phyloP scores from a whole-genome alignment of 2,113 vertebrate genomes.

The Neofelis nebulosa region DNA sequence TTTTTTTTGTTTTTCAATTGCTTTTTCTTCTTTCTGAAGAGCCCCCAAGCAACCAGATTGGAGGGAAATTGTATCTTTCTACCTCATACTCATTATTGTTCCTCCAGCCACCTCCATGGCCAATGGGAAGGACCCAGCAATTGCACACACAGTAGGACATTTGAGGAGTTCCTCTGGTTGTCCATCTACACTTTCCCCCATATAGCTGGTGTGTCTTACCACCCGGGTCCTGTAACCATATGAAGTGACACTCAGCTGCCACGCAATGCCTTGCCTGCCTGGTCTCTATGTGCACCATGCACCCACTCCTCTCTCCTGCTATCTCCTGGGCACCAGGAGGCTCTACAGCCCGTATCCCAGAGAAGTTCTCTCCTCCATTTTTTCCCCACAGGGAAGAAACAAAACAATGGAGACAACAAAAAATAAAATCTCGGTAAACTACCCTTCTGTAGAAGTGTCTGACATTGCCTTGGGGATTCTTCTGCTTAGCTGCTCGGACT shows the following conservation, averaged over 20 bases:
- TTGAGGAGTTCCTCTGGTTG: not conserved
- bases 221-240: not conserved
- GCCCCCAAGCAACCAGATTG: not conserved
- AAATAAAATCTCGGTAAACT: not conserved
- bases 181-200: fast-evolving
- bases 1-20: constrained; percentile 19
- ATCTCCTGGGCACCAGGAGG: not conserved
- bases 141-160: not conserved
- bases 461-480: not conserved
- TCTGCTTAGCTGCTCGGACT: not conserved
- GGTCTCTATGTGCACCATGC: not conserved
- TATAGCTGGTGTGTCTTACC: not conserved
- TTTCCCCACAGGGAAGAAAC: not conserved
- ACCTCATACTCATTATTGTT: not conserved
- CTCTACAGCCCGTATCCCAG: not conserved
- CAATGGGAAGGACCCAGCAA: not conserved
- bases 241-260: not conserved
- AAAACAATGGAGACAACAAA: not conserved
- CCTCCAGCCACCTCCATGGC: not conserved
- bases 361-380: not conserved
- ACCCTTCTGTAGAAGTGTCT: not conserved
- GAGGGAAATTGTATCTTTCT: not conserved
- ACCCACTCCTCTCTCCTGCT: not conserved
- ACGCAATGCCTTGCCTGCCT: fast-evolving
- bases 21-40: not conserved